Evolutionary conservation across 2,797 vertebrate species (phyloP), one percentile per base, ranked within the genome.

Genomic region (Epinephelus coioides): DNA sequence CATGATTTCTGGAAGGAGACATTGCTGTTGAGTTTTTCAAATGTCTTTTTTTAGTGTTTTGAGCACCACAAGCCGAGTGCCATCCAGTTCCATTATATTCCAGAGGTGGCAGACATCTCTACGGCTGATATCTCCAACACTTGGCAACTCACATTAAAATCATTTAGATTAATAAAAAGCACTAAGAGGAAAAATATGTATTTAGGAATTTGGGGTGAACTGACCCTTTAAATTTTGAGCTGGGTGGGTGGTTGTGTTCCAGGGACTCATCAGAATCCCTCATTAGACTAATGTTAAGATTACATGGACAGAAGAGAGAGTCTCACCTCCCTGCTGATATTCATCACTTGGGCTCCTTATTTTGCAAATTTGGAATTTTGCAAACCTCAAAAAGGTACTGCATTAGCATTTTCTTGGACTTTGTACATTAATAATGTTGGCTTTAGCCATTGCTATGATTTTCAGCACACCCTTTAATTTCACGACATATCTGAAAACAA

Each of bases 271-370:
- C 51, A 23, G 11, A 59, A 73, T 59, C 65, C 15, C 55, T 66
- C 27, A 40, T 66, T 67, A 65, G 15, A 34, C n/a, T 30, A 17
- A 62, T 6, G 34, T 34, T 34, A 34, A 34, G 62, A 65, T 53
- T 27, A 18, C 59, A 75, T 25, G 19, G 62, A 73, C 50, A 43
- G 54, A 54, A 30, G 34, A 34, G 34, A 34, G 7, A 34, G 7
- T 34, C 34, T 34, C 6, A 34, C 34, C 43, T 15, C 53, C 44
- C 78, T 65, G 75, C n/a, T 73, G n/a, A 64, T 56, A 63, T 73
- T 47, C 10, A 34, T 44, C 27, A 57, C 34, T 80, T 46, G 6
- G 67, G 19, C 46, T 82, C 76, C 63, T 4, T 54, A 34, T 73
- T 46, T 78, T 21, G 21, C 8, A 54, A 34, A 30, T 30, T 30